These are phyloP conservation scores for Siniperca undulata DNA, from an alignment of 2,797 vertebrate genomes.

Conservation along the genomic window DNA sequence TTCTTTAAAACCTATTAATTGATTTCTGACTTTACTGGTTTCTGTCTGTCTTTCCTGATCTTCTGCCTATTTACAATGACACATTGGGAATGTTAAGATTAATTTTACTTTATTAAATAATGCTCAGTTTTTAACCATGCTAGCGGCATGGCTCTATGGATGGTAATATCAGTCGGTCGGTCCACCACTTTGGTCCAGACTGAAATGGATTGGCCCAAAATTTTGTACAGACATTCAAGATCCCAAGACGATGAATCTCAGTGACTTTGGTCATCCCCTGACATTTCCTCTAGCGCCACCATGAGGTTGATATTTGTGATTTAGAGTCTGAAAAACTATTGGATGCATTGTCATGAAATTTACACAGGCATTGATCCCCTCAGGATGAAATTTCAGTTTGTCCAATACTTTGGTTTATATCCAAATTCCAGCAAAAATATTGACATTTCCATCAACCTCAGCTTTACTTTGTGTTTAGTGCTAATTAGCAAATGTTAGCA, in stretches of 20 bases:
- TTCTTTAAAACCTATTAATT: constrained; percentile 18
- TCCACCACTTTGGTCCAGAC: background rate
- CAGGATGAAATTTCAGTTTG: background rate
- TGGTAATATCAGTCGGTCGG: background rate
- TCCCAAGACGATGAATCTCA: too few species aligned
- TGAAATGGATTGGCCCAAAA: background rate
- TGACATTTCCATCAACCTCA: background rate
- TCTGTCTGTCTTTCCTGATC: background rate
- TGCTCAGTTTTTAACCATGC: background rate
- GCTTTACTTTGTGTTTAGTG: background rate
- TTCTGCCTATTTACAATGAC: background rate
- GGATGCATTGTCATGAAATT: background rate
- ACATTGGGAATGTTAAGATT: background rate
- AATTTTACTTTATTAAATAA: background rate
- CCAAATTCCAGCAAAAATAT: too few species aligned
- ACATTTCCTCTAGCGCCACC: background rate
- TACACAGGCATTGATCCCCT: background rate
- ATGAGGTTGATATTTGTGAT: background rate
- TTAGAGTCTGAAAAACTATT: background rate
- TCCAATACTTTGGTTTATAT: background rate
- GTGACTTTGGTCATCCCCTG: too few species aligned
- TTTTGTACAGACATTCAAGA: background rate
- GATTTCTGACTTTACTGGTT: constrained; percentile 19
- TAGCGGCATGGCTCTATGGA: background rate
- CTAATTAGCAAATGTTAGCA: background rate